Evolutionary conservation across 2,797 vertebrate species (phyloP), one percentile per base, ranked within the genome.

Genomic region (Lacerta viridis): DNA sequence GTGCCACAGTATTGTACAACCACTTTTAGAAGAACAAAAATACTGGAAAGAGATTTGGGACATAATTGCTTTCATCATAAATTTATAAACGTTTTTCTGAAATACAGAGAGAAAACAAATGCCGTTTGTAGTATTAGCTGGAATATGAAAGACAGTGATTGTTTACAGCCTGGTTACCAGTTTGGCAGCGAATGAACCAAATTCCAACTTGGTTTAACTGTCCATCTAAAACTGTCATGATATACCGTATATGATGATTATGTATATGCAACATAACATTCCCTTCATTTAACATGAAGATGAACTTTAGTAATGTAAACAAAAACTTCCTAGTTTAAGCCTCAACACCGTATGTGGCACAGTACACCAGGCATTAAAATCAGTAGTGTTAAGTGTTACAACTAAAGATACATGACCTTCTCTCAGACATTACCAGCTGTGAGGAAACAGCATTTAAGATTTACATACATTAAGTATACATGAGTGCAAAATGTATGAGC

Each of bases 1-100:
- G 74, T 64, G 36, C 17, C 39, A 3, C 15, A 81, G 59, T 33
- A 50, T 7, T 74, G 3, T 46, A 46, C 2, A 59, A 17, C 3
- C 15, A 64, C 18, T 25, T 81, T 81, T 64, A 79, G 43, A 79
- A 46, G 46, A 86, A 86, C n/a, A 69, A 25, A 33, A n/a, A 27
- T 43, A 81, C 39, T 87, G 11, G 50, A 86, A 29, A 59, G 69
- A 75, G 36, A 64, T 46, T 29, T 33, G 64, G 46, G 27, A 80
- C 43, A 23, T 81, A 87, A 87, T 80, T 81, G 50, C 39, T 87
- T 81, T 87, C 68, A 87, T 18, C 27, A 87, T 74, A 81, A 81
- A 64, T 81, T 61, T 74, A 74, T 33, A 81, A 43, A 87, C 18
- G 15, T n/a, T 87, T 23, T 61, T 39, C 27, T 41, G 18, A 74